These are phyloP conservation scores for Serilophus lunatus DNA, from an alignment of 2,113 vertebrate species.

Conservation along the genomic window DNA sequence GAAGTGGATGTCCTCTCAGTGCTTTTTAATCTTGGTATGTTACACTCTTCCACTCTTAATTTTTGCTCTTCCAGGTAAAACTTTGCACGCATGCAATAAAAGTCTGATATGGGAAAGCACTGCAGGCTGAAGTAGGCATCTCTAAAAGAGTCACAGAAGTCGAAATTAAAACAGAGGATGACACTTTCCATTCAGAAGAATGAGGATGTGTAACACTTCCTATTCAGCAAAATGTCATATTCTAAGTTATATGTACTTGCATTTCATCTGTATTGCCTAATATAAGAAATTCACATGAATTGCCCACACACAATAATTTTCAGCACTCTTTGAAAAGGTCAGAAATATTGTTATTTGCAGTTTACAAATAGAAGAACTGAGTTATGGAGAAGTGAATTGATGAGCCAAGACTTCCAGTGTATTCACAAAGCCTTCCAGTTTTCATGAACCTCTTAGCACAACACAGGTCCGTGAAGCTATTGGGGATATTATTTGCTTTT, in stretches of 20 bases:
- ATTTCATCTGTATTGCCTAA: neutral
- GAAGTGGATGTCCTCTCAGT: conserved; percentile 28
- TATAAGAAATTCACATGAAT: neutral
- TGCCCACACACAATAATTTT: neutral
- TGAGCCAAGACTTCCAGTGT: neutral
- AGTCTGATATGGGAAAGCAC: neutral
- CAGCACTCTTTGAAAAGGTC: neutral
- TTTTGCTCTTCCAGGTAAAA: neutral
- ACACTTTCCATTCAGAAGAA: neutral
- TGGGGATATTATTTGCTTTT: neutral
- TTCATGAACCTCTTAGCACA: neutral
- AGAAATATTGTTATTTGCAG: neutral
- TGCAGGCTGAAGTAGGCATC: neutral
- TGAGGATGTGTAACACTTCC: neutral
- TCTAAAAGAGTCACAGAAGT: neutral
- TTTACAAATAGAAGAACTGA: neutral
- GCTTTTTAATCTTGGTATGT: conserved; percentile 26
- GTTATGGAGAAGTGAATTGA: neutral
- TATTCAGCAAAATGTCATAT: neutral
- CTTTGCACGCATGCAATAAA: neutral
- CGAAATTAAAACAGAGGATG: neutral
- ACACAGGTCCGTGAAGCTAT: neutral
- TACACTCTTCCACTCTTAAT: neutral
- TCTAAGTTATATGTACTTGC: neutral
- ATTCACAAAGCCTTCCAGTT: neutral